Evolutionary conservation across 2,888 invertebrate genomes (phyloP), one percentile per base, ranked within the genome.

Genomic region (Machimus rusticus): DNA sequence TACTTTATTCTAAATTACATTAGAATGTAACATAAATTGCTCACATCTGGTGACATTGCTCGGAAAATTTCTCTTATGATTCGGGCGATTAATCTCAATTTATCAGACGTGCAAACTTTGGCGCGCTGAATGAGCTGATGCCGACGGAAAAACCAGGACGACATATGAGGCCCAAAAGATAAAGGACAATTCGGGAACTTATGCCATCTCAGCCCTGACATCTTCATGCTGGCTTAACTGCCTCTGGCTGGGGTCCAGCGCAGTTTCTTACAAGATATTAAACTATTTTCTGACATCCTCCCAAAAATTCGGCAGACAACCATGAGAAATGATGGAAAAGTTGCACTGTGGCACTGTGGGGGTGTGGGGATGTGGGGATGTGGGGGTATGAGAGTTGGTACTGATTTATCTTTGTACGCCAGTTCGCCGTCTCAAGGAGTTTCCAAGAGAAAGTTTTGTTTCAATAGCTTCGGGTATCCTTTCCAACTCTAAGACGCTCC

Each of bases 41-140:
- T 37, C 34, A 16, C 82, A 82, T 82, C 57, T 37, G 31, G 23
- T 81, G 55, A 55, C 81, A 51, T 57, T 57, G 19, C 66, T 66
- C 23, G 51, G 37, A 82, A 57, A 57, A 82, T 66, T 57, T 57
- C 57, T 66, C 82, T 66, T 82, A 82, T 51, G 28, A 51, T 46
- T 79, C 57, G 23, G 37, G 57, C 82, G 66, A 82, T 82, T 82
- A 82, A 82, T 82, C 82, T 57, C 31, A 55, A 82, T 82, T 82
- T 82, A 66, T 82, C 82, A 82, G 51, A 55, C 37, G 82, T 66
- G 66, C 66, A 66, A 66, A 66, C 66, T 66, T 66, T 12, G 28
- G 66, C 66, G 66, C 66, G 66, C 28, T 19, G 23, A 66, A 66
- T 66, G 66, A 66, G 66, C 66, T 66, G 66, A 66, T 66, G 66